Evolutionary conservation across 2,113 vertebrate species (phyloP), one percentile per base, ranked within the genome.

Genomic region (Mohoua ochrocephala): DNA sequence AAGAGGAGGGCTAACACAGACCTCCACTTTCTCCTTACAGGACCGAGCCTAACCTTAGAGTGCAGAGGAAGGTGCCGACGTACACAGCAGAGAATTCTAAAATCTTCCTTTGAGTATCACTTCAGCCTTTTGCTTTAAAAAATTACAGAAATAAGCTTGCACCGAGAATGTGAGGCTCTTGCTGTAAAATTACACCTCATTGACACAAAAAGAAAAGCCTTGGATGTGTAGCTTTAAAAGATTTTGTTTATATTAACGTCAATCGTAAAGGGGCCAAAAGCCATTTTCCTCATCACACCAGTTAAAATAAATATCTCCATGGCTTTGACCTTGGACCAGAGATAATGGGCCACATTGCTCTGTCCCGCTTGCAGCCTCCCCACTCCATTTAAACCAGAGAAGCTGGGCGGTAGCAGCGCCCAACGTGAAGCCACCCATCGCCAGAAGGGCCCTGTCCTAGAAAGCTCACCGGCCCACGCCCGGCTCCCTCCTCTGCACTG

Each of bases 351-450:
- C 31, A 13, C 27, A 4, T 8, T 1, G 20, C 65, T 82, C 45
- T 15, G 2, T 30, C 65, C 47, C 1, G 2, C 33, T 44, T 49
- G 33, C 31, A 42, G 24, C 76, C 45, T 41, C n/a, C 33, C 35
- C 7, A 0, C 31, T 28, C 27, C 6, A 15, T 15, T 41, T 7
- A 35, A 50, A 65, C 8, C 30, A 10, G 49, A 28, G 53, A 28
- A 45, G 4, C 26, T 1, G 15, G 15, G 49, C 4, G 0, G 20
- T 1, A n/a, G 87, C 15, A 10, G 64, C 22, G 14, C 13, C 3
- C n/a, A 12, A 4, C 1, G 0, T 4, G 27, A 57, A 65, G 28
- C 15, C 31, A 6, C 27, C 37, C 49, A 4, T 12, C 0, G 0
- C 17, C 57, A 19, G 6, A 10, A 45, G 33, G 41, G 44, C 20